Evolutionary conservation across 2,797 vertebrate species (phyloP), one percentile per base, ranked within the genome.

Genomic region (Bovichtus variegatus): DNA sequence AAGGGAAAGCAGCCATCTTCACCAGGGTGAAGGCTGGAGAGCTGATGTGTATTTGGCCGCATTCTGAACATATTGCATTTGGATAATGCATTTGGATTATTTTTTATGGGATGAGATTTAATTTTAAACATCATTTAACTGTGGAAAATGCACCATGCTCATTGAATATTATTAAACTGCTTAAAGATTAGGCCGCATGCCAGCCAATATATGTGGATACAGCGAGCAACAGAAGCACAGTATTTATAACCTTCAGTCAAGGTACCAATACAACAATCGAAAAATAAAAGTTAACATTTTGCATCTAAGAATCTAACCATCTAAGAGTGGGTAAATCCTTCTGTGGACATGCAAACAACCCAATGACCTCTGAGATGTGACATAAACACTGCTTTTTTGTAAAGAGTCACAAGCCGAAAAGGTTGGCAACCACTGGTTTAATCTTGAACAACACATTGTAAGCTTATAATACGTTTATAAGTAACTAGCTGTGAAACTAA

Each of bases 1-100:
- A 93, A 71, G 41, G 82, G 89, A 87, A 62, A 51, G 82, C 83
- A 91, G 91, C 89, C 87, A 89, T 40, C 74, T 78, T 79, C 83
- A 82, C 80, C 58, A 34, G 81, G 74, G 82, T 63, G 87, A 67
- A 73, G 64, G 73, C 76, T 44, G 68, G 43, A 62, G 34, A 53
- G 76, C 40, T 78, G 81, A 83, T 71, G 70, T 76, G 84, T 9
- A 72, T 87, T 83, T 86, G 77, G 83, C 81, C 5, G 8, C 18
- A 1, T 38, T 59, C 19, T 55, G 18, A 78, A 65, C 84, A 87
- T 79, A 81, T 80, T 83, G 57, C 36, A n/a, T 65, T 80, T 43
- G 60, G 51, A 74, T 85, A 75, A 81, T 75, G 25, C 65, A 55
- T 66, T 31, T 71, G 65, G 65, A 67, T 81, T 74, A 43, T 74